A percentile compares a stretch with the other conserved stretches of the same genome.
Evolutionary conservation across 2,113 vertebrate species (phyloP).

Genomic region (Nannospalax galili): DNA sequence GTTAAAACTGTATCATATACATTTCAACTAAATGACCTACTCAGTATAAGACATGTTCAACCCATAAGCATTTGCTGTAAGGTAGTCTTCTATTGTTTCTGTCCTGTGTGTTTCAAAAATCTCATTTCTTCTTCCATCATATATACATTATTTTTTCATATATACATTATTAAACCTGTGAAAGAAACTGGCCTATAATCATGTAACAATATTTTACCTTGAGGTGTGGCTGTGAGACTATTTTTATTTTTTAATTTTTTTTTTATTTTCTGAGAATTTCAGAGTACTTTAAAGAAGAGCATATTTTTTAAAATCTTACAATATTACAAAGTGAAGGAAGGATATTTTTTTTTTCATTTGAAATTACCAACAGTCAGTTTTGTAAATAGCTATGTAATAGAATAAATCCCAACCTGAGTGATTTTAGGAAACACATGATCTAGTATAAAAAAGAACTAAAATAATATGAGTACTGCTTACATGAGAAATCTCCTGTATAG

Average conservation of each 20-base stretch:
- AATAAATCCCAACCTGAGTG: conserved; percentile 25
- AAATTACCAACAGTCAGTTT: conserved; percentile 48
- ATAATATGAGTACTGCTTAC: neutral
- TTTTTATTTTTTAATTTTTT: conserved; percentile 45
- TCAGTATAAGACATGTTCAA: neutral
- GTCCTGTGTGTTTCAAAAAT: no score
- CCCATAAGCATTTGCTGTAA: neutral
- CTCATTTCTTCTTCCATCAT: neutral
- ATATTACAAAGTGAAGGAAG: no score
- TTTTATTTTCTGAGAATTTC: conserved; percentile 56
- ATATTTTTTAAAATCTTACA: neutral
- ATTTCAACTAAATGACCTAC: neutral
- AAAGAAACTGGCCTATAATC: neutral
- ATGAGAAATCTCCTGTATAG: neutral
- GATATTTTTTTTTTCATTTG: conserved; percentile 36
- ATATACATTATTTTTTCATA: no score
- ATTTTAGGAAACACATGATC: conserved; percentile 9
- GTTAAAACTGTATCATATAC: neutral
- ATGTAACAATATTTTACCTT: conserved; percentile 21
- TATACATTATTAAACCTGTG: neutral
- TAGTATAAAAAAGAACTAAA: neutral
- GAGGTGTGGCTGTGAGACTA: neutral
- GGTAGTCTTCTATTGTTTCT: neutral
- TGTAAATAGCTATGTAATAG: conserved; percentile 46
- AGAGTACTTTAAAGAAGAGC: conserved; percentile 45